Conservation (phyloP, 23 tunicate genomes). For the Aplidium turbinatum region DNA sequence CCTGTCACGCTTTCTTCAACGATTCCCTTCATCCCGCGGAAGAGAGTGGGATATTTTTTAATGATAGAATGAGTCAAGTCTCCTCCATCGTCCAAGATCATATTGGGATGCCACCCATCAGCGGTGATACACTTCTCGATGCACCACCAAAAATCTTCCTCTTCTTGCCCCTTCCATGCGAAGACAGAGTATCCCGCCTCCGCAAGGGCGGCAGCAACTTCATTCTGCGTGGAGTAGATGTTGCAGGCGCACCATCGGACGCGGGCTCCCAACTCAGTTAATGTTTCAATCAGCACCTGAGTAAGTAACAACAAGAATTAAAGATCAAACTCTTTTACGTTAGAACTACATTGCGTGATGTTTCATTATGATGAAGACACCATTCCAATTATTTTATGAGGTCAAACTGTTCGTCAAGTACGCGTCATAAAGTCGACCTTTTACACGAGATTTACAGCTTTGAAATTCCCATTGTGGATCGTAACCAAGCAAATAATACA, state of each 20-base stretch:
- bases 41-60: constrained; percentile 82
- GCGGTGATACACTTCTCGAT: constrained; percentile 89
- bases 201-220: constrained; percentile 92
- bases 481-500: too few relatives aligned
- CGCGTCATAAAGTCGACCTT: too few relatives aligned
- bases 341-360: too few relatives aligned
- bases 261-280: constrained; percentile 72
- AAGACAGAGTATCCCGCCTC: constrained; percentile 80
- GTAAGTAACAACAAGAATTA: not conserved
- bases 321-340: too few relatives aligned
- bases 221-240: constrained; percentile 96
- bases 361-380: too few relatives aligned
- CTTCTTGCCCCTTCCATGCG: constrained; percentile 99
- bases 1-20: constrained; percentile 99
- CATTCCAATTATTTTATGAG: too few relatives aligned
- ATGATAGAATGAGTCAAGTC: constrained; percentile 97
- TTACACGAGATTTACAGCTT: too few relatives aligned
- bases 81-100: constrained; percentile 99
- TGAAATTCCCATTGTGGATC: too few relatives aligned
- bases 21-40: constrained; percentile 91
- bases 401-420: too few relatives aligned
- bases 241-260: constrained; percentile 97
- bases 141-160: constrained; percentile 99
- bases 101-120: constrained; percentile 94
- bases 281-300: constrained; percentile 85